phyloP scores from a whole-genome alignment of 2,113 vertebrate species.

The Vimba vimba region DNA sequence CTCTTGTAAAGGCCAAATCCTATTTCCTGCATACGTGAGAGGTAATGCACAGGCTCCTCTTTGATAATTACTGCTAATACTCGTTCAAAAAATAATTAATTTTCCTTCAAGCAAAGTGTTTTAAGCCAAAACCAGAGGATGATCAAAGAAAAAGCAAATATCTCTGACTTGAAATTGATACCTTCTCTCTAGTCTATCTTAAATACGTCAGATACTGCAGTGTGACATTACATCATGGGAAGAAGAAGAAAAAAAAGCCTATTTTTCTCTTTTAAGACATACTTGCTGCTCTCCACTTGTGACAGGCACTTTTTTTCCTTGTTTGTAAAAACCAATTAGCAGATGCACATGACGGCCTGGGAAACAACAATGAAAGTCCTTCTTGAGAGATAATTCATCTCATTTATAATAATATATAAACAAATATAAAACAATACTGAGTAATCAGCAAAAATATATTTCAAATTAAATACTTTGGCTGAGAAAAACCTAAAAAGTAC shows the following conservation, averaged over 20 bases:
- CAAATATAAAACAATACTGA: slow-evolving; percentile 52
- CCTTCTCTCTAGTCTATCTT: background rate
- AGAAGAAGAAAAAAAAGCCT: slow-evolving; percentile 1
- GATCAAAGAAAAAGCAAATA: slow-evolving; percentile 22
- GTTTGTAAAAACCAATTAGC: slow-evolving; percentile 55
- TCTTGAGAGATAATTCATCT: slow-evolving; percentile 44
- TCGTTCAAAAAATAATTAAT: background rate
- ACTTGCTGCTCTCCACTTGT: slow-evolving; percentile 45
- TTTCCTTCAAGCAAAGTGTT: slow-evolving; percentile 25
- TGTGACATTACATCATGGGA: background rate
- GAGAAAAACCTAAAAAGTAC: slow-evolving; percentile 52
- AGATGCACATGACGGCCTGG: slow-evolving; percentile 40
- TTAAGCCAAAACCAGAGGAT: slow-evolving; percentile 12
- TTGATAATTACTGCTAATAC: slow-evolving; percentile 19
- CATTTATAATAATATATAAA: slow-evolving; percentile 41
- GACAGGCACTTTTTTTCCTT: slow-evolving; percentile 49
- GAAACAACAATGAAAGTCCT: slow-evolving; percentile 42
- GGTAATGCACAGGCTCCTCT: slow-evolving; percentile 37
- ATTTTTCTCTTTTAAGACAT: slow-evolving; percentile 30
- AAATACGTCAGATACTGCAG: slow-evolving; percentile 8
- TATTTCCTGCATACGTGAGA: slow-evolving; percentile 25
- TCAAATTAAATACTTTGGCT: slow-evolving; percentile 57
- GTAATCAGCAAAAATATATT: slow-evolving; percentile 53
- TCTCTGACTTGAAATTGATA: slow-evolving; percentile 6
- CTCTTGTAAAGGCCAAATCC: background rate